These are phyloP conservation scores for Onthophagus sagittarius DNA, from an alignment of 2,888 invertebrate species.

Conservation along the genomic window DNA sequence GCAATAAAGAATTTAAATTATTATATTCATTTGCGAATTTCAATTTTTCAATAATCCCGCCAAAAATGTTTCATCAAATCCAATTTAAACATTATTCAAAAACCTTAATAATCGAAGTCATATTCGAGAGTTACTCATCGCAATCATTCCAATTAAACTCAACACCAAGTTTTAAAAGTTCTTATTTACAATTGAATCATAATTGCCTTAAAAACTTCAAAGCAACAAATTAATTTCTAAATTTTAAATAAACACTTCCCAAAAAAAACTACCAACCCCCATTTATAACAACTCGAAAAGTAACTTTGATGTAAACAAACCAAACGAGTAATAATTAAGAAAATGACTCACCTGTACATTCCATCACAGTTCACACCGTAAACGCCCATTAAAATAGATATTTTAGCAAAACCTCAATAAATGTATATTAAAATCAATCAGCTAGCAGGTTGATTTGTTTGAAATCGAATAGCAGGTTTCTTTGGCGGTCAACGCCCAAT, in stretches of 20 bases:
- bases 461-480: background rate
- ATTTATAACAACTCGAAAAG: background rate
- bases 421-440: background rate
- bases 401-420: background rate
- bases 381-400: constrained; percentile 7
- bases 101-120: background rate
- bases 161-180: background rate
- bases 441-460: background rate
- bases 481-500: constrained; percentile 17
- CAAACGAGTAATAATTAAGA: constrained; percentile 6
- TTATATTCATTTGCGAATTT: too few species aligned
- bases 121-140: background rate
- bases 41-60: too few species aligned
- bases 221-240: background rate
- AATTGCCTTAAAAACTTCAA: background rate
- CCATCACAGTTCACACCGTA: constrained; percentile 2
- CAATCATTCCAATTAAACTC: background rate
- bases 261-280: background rate
- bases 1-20: too few species aligned
- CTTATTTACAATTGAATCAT: background rate
- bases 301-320: constrained; percentile 14
- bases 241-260: background rate
- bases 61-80: too few species aligned
- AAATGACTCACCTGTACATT: constrained; percentile 18
- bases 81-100: background rate